These are phyloP conservation scores for Pseudotriccus pelzelni DNA, from an alignment of 2,797 vertebrate species.

Conservation along the genomic window DNA sequence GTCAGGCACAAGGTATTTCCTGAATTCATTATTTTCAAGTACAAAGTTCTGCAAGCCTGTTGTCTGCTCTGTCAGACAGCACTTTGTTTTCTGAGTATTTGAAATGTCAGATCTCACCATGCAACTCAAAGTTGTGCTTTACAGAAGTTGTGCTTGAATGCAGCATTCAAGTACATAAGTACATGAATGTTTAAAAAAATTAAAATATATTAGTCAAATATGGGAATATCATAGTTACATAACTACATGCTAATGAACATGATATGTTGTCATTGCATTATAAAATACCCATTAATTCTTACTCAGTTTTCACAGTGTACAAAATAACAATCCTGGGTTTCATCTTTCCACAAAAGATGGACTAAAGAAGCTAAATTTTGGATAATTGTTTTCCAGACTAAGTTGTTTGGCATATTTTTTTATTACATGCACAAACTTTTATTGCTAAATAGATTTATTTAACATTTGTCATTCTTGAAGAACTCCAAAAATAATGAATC, in stretches of 20 bases:
- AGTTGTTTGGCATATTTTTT: not conserved
- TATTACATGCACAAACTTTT: not conserved
- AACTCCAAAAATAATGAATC: not conserved
- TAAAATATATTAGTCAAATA: not conserved
- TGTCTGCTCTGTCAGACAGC: not conserved
- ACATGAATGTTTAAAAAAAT: not conserved
- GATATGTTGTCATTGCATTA: not conserved
- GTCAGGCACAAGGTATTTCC: conserved; percentile 53
- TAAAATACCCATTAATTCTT: conserved; percentile 4
- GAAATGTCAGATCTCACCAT: not conserved
- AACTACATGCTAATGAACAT: not conserved
- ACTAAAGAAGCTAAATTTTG: not conserved
- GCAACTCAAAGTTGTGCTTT: not conserved
- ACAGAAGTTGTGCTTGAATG: not conserved
- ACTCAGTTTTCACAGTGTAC: not conserved
- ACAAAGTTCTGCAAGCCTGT: conserved; percentile 30
- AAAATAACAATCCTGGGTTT: not conserved
- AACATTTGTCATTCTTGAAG: not conserved
- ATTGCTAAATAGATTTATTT: not conserved
- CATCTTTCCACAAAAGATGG: not conserved
- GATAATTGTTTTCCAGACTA: not conserved
- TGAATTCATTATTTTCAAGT: conserved; percentile 52
- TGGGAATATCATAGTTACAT: not conserved
- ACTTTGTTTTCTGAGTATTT: not conserved
- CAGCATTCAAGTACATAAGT: not conserved